Conservation (phyloP, 2,797 vertebrate species). For the Sebastes cheni region DNA sequence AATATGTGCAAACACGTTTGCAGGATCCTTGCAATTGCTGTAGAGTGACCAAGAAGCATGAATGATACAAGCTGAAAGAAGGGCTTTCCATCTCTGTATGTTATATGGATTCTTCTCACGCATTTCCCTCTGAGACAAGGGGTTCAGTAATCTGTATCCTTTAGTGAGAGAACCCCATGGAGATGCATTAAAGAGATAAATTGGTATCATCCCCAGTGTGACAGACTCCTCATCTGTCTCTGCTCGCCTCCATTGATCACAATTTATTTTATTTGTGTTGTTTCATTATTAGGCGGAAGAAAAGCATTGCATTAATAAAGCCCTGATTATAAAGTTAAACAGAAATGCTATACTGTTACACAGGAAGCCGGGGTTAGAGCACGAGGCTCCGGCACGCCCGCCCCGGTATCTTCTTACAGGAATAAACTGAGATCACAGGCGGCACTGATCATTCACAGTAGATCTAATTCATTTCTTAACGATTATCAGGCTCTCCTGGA, state of each 20-base stretch:
- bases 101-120: constrained; percentile 82
- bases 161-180: constrained; percentile 86
- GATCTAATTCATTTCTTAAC: constrained; percentile 78
- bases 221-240: constrained; percentile 88
- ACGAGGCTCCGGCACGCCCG: constrained; percentile 44
- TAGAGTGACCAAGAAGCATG: constrained; percentile 66
- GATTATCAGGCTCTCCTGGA: constrained; percentile 65
- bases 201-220: constrained; percentile 85
- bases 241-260: constrained; percentile 86
- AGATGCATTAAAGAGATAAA: constrained; percentile 91
- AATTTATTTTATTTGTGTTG: constrained; percentile 90
- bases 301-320: constrained; percentile 86
- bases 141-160: constrained; percentile 86
- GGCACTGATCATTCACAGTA: constrained; percentile 67
- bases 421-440: constrained; percentile 62
- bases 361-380: constrained; percentile 73
- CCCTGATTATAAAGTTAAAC: constrained; percentile 84
- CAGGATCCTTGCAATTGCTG: constrained; percentile 57
- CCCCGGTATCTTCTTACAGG: constrained; percentile 75
- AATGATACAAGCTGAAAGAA: constrained; percentile 70
- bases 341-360: constrained; percentile 78
- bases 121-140: constrained; percentile 80
- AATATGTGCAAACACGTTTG: constrained; percentile 37
- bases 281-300: constrained; percentile 86
- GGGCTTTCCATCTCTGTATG: constrained; percentile 74